Evolutionary conservation across 2,888 invertebrate species (phyloP).

Genomic region (Trissolcus japonicus): DNA sequence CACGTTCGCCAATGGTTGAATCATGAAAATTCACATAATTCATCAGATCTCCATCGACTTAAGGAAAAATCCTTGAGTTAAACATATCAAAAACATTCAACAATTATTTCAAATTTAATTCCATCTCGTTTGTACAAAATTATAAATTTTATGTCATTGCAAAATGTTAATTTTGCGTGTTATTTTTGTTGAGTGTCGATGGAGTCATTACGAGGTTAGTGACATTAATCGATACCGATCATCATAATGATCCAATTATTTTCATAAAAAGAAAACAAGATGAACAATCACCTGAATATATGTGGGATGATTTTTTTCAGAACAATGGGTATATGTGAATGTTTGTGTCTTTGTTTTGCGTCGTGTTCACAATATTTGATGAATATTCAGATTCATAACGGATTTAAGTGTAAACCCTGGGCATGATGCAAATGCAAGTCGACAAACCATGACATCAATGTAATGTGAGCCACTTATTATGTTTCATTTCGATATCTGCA

Average conservation of each 20-base stretch:
- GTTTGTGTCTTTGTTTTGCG: constrained; percentile 30
- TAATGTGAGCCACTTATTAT: not conserved
- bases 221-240: constrained; percentile 17
- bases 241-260: constrained; percentile 11
- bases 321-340: constrained; percentile 24
- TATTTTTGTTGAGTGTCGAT: constrained; percentile 25
- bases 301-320: constrained; percentile 14
- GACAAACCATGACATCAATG: no score
- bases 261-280: constrained; percentile 12
- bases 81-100: constrained; percentile 1
- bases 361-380: constrained; percentile 3
- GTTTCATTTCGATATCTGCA: not conserved
- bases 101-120: constrained; percentile 7
- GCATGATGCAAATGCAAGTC: constrained; percentile 60
- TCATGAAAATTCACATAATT: constrained; percentile 30
- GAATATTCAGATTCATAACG: not conserved
- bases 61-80: constrained; percentile 9
- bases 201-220: constrained; percentile 36
- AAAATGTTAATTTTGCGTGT: not conserved
- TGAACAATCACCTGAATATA: not conserved
- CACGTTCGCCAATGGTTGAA: constrained; percentile 61
- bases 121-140: not conserved
- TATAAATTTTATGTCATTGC: no score
- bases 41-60: constrained; percentile 52
- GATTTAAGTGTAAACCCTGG: constrained; percentile 71